These are phyloP conservation scores for Agrilus mali DNA, from an alignment of 2,888 invertebrate genomes.

Conservation along the genomic window DNA sequence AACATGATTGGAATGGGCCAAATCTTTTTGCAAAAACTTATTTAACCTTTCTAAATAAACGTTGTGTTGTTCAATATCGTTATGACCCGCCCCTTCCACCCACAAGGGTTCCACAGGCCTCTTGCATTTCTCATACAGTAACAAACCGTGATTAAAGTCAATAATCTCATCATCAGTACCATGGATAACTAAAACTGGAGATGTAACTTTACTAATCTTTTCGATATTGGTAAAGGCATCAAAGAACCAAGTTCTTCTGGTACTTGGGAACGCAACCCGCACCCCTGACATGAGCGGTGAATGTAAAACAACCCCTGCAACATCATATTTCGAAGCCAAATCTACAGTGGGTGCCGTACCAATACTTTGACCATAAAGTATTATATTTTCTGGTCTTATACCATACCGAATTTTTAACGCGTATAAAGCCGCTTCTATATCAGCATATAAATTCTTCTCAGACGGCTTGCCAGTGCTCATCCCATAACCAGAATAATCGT, in stretches of 20 bases:
- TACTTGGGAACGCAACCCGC: slow-evolving; percentile 90
- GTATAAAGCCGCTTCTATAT: slow-evolving; percentile 88
- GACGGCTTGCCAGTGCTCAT: slow-evolving; percentile 82
- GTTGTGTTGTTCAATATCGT: slow-evolving; percentile 86
- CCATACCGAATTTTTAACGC: slow-evolving; percentile 59
- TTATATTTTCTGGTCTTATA: slow-evolving; percentile 77
- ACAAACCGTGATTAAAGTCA: slow-evolving; percentile 86
- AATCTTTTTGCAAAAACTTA: slow-evolving; percentile 73
- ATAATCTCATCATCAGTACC: slow-evolving; percentile 95
- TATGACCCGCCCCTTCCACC: slow-evolving; percentile 87
- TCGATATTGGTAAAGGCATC: slow-evolving; percentile 95
- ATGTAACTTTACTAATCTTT: slow-evolving; percentile 86
- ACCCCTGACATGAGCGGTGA: slow-evolving; percentile 91
- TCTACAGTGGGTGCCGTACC: slow-evolving; percentile 93
- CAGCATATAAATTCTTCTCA: slow-evolving; percentile 88
- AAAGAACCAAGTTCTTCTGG: slow-evolving; percentile 87
- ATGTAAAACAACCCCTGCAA: slow-evolving; percentile 84
- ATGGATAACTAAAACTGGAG: slow-evolving; percentile 88
- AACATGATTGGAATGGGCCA: too few relatives aligned
- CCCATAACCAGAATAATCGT: slow-evolving; percentile 80
- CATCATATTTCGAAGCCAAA: slow-evolving; percentile 73
- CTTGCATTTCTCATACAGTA: slow-evolving; percentile 85
- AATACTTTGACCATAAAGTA: slow-evolving; percentile 90
- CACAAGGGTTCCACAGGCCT: slow-evolving; percentile 86
- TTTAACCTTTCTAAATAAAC: slow-evolving; percentile 86